These are phyloP conservation scores for Oryzias woworae DNA, from an alignment of 2,113 vertebrate species.

Conservation along the genomic window DNA sequence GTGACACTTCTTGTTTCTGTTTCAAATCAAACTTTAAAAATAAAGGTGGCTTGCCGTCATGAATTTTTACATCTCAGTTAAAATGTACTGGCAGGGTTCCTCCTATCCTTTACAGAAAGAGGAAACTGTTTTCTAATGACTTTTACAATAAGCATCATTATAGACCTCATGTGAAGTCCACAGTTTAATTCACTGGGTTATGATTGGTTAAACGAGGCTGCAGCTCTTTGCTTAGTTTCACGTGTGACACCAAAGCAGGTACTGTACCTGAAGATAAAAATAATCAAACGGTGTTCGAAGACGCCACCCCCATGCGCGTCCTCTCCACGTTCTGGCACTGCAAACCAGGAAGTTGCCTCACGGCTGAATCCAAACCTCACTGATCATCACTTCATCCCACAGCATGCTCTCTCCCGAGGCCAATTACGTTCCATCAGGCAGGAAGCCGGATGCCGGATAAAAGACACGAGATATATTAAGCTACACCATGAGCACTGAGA, in stretches of 20 bases:
- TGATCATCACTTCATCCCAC: slow-evolving; percentile 56
- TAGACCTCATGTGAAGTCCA: slow-evolving; percentile 17
- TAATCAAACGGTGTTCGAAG: background rate
- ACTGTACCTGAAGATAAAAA: too few relatives aligned
- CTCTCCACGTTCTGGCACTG: slow-evolving; percentile 2
- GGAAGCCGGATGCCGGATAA: slow-evolving; percentile 65
- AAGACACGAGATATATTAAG: slow-evolving; percentile 63
- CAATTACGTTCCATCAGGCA: slow-evolving; percentile 71
- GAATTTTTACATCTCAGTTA: too few relatives aligned
- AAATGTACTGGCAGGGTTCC: too few relatives aligned
- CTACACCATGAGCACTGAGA: slow-evolving; percentile 39
- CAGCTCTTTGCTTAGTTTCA: too few relatives aligned
- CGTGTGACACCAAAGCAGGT: too few relatives aligned
- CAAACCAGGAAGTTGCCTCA: slow-evolving; percentile 39
- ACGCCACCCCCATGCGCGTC: background rate
- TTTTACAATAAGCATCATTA: slow-evolving; percentile 17
- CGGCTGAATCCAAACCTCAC: slow-evolving; percentile 40
- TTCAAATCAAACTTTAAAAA: too few relatives aligned
- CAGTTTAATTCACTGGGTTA: too few relatives aligned
- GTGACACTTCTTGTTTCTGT: too few relatives aligned
- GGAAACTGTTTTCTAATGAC: slow-evolving; percentile 4
- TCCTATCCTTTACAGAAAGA: too few relatives aligned
- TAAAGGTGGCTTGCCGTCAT: too few relatives aligned
- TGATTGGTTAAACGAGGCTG: too few relatives aligned
- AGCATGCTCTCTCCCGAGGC: slow-evolving; percentile 54